Conservation (phyloP, 1,140 invertebrate genomes). For the Gonatopus flavifemur region DNA sequence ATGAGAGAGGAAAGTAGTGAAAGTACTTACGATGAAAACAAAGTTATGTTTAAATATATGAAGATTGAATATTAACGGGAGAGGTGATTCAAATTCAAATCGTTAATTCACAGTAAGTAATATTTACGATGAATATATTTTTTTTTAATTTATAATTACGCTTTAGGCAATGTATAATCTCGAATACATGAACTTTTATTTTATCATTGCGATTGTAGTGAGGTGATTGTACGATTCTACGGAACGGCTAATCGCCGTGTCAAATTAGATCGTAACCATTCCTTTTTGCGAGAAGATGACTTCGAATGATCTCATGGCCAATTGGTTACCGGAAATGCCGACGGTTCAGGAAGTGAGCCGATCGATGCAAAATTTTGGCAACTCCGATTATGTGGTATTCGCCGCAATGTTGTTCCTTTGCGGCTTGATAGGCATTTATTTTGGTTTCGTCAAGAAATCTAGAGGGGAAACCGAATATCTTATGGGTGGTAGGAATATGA, state of each 20-base stretch:
- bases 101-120: too few relatives aligned
- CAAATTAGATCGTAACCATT: constrained; percentile 12
- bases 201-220: too few relatives aligned
- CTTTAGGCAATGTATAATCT: too few relatives aligned
- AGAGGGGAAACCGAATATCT: constrained; percentile 75
- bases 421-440: constrained; percentile 76
- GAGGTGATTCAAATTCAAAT: too few relatives aligned
- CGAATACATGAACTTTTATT: too few relatives aligned
- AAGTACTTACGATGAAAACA: too few relatives aligned
- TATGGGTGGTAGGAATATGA: constrained; percentile 82
- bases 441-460: constrained; percentile 72
- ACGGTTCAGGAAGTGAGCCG: constrained; percentile 63
- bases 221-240: too few relatives aligned
- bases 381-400: constrained; percentile 73
- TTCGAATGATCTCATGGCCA: constrained; percentile 13
- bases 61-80: too few relatives aligned
- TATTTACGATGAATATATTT: too few relatives aligned
- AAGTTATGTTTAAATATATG: too few relatives aligned
- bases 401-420: constrained; percentile 71
- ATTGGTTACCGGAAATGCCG: constrained; percentile 31
- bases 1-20: too few relatives aligned
- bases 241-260: constrained; percentile 6
- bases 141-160: too few relatives aligned
- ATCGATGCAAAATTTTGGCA: constrained; percentile 67
- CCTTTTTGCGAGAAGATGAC: constrained; percentile 42